These are phyloP conservation scores for Zaprionus taronus DNA, from an alignment of 1,140 invertebrate genomes.

Conservation along the genomic window DNA sequence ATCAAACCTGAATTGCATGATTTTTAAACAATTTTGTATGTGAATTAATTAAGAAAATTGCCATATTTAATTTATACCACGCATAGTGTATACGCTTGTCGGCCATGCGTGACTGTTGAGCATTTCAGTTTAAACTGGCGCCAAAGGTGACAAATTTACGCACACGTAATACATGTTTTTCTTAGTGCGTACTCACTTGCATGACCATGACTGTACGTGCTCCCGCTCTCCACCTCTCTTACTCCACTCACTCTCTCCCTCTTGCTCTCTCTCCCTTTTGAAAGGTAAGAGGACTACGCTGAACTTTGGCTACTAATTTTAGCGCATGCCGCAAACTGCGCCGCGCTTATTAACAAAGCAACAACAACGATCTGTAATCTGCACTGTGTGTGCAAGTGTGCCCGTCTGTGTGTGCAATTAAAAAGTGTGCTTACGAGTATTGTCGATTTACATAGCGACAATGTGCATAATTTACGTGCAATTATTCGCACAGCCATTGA, in stretches of 20 bases:
- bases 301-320: slow-evolving; percentile 78
- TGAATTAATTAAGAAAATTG: background rate
- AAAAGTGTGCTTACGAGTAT: slow-evolving; percentile 40
- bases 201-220: background rate
- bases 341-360: slow-evolving; percentile 69
- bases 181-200: background rate
- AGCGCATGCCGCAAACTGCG: slow-evolving; percentile 64
- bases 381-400: slow-evolving; percentile 18
- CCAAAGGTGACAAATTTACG: background rate
- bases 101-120: background rate
- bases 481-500: slow-evolving; percentile 59
- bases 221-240: background rate
- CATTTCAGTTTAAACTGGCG: background rate
- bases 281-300: slow-evolving; percentile 48
- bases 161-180: slow-evolving; percentile 1
- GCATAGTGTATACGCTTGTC: background rate
- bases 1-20: too few relatives aligned
- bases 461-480: slow-evolving; percentile 64
- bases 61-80: background rate
- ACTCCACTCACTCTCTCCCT: background rate
- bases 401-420: slow-evolving; percentile 46
- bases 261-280: slow-evolving; percentile 1
- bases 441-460: slow-evolving; percentile 51
- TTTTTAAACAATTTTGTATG: too few relatives aligned
- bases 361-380: slow-evolving; percentile 47